Evolutionary conservation across 2,113 vertebrate genomes (phyloP), one percentile per base, ranked within the genome.

Genomic region (Pavo muticus): DNA sequence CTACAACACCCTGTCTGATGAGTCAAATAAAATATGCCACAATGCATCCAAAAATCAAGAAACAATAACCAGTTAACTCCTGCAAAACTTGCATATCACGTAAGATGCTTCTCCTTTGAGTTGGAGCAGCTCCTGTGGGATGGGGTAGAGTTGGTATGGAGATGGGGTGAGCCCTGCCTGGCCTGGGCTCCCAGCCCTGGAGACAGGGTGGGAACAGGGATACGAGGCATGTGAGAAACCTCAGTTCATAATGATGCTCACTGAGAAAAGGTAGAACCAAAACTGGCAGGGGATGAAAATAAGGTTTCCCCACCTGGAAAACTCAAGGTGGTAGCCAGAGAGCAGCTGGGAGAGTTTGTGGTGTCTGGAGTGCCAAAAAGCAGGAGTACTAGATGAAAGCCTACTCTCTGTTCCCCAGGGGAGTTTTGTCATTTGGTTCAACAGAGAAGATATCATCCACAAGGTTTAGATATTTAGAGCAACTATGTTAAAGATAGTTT

Each of bases 151-250:
- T 25, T 10, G 17, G 81, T n/a, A 25, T 16, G 59, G 32, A 79
- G 37, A 69, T 14, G 19, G 42, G 70, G 74, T 29, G 44, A 15
- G 18, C 9, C 61, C 52, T 54, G 35, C 24, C 50, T 63, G 37
- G 12, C 45, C 42, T 30, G 42, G 21, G 32, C 60, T 59, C 39
- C 59, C 29, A 68, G 35, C 3, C 7, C 56, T 29, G 12, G 8
- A 30, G 47, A 37, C 52, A 50, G 35, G 30, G 14, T 0, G 67
- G 12, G 7, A 89, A 32, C 35, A 52, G 20, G 7, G 11, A 82
- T 29, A 84, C 82, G 0, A 0, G 17, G 8, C 10, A 9, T 18
- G 61, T n/a, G 24, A 85, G 65, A 29, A 25, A 0, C 59, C 91
- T 70, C 88, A 47, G 30, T 29, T 30, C 25, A 73, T 1, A 5